These are phyloP conservation scores for Platycheirus rosarum DNA, from an alignment of 2,888 invertebrate species.

Conservation along the genomic window DNA sequence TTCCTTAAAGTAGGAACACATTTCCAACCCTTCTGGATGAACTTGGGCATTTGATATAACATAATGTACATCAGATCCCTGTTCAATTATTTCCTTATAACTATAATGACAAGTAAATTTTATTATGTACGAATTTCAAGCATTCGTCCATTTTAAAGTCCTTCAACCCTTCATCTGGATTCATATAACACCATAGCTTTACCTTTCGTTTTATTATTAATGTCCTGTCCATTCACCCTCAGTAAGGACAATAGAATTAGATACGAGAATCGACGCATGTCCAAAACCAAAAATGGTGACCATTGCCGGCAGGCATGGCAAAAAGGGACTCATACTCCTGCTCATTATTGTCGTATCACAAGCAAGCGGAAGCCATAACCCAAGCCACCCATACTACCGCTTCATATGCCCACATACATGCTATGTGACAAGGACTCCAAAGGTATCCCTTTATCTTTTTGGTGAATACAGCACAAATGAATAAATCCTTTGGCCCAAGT, in stretches of 20 bases:
- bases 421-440: constrained; percentile 37
- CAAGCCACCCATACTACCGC: not conserved
- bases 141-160: constrained; percentile 55
- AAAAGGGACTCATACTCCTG: constrained; percentile 16
- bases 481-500: constrained; percentile 73
- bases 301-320: constrained; percentile 15
- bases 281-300: constrained; percentile 70
- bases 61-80: too few species aligned
- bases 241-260: not conserved
- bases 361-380: constrained; percentile 48
- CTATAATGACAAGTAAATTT: constrained; percentile 81
- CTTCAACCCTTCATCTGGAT: constrained; percentile 37
- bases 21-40: constrained; percentile 13
- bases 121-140: constrained; percentile 80
- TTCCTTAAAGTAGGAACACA: constrained; percentile 4
- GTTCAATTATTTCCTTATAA: too few species aligned
- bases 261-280: constrained; percentile 72
- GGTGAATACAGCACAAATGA: constrained; percentile 63
- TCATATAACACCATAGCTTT: constrained; percentile 10
- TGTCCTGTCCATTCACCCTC: constrained; percentile 61
- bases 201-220: constrained; percentile 22
- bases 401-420: not conserved
- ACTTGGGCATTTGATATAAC: constrained; percentile 13
- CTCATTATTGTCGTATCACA: constrained; percentile 3
- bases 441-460: constrained; percentile 63